phyloP scores from a whole-genome alignment of 2,113 vertebrate genomes.

The Lanius collurio region DNA sequence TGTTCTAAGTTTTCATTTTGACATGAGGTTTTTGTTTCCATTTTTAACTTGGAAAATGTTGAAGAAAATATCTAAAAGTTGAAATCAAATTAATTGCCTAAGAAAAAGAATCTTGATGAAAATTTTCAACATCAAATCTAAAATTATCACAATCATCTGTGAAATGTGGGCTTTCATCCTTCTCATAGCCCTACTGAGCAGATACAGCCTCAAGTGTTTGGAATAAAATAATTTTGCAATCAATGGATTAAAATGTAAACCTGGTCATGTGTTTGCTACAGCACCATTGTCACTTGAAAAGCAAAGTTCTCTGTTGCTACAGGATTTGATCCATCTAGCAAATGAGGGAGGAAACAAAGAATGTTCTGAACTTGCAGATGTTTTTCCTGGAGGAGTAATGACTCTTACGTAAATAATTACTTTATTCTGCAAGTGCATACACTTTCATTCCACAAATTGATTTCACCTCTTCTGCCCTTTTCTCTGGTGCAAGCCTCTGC shows the following conservation, averaged over 20 bases:
- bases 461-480: conserved; percentile 15
- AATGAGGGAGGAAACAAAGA: not conserved
- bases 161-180: not conserved
- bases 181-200: not conserved
- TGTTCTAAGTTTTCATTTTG: not conserved
- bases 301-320: not conserved
- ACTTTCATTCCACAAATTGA: not conserved
- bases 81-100: not conserved
- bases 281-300: not conserved
- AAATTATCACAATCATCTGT: not conserved
- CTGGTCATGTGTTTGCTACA: not conserved
- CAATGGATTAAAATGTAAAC: not conserved
- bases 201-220: not conserved
- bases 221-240: not conserved
- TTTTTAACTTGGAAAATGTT: not conserved
- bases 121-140: not conserved
- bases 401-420: conserved; percentile 10
- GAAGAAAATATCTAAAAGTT: not conserved
- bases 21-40: not conserved
- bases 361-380: not conserved
- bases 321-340: not conserved
- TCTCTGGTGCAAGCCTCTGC: not conserved
- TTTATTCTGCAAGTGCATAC: not conserved
- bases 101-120: not conserved
- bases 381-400: not conserved